Base-by-base conservation (phyloP, 2,888 invertebrate genomes). In the Aphrophora alni region DNA sequence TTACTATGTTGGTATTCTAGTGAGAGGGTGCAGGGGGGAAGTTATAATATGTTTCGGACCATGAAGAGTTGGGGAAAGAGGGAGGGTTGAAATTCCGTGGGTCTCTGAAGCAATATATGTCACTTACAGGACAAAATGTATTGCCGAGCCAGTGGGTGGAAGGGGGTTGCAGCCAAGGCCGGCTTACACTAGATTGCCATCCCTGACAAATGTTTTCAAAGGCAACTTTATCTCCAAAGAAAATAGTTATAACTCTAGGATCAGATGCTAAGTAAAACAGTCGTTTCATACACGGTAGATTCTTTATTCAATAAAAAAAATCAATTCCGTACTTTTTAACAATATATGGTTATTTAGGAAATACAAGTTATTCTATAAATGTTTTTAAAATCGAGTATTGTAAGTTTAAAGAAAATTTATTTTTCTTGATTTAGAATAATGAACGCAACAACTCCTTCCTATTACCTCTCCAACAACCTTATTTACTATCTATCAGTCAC, bases 71-170 rank as follows among this genome's bases (percentile, higher is more conserved):
- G 82, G 80, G 83, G 44, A n/a, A 21, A 33, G 79, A 77, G 81
- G 77, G 82, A 81, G 78, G 33, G 82, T 78, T 78, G 82, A 82
- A 83, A 80, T 83, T 85, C 84, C 83, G 83, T 83, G 82, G 82
- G 75, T 80, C 83, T 80, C 75, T 27, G 74, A 76, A 78, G 83
- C 81, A 83, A 83, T 83, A 83, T 82, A 82, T 83, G 83, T 83
- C 83, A 83, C 82, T 83, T 83, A 80, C 80, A 83, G 81, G 76
- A 38, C 76, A 79, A 80, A 80, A 80, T 80, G 80, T 80, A 81
- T 81, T 74, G 77, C 70, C 27, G 27, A 26, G 69, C 21, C 17
- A 25, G 33, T 3, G 33, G 59, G 4, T 10, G 17, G 17, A 17
- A 17, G 14, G 59, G 21, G 59, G 59, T 28, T n/a, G 28, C 28